Evolutionary conservation across 2,113 vertebrate genomes (phyloP).

Genomic region (Glareola pratincola): DNA sequence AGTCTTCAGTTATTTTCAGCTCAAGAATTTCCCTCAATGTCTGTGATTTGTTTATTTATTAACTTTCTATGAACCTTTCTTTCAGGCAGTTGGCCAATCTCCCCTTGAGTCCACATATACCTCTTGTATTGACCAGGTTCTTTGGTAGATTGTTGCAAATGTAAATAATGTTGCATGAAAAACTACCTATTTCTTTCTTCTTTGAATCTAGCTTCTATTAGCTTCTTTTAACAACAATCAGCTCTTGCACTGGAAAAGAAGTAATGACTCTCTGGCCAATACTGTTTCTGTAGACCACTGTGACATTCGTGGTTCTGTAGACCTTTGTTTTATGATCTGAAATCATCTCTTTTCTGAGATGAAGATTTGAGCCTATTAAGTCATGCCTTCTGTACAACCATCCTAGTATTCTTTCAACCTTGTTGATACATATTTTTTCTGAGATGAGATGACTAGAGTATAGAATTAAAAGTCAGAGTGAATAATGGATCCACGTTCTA

Average conservation of each 20-base stretch:
- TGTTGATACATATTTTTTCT: neutral
- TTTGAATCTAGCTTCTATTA: neutral
- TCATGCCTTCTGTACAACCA: neutral
- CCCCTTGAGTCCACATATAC: neutral
- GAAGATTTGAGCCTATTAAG: neutral
- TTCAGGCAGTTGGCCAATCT: neutral
- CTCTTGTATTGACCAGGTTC: neutral
- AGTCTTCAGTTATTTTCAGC: neutral
- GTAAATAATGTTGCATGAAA: neutral
- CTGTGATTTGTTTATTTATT: neutral
- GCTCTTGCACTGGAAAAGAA: neutral
- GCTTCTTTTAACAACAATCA: neutral
- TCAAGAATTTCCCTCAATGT: neutral
- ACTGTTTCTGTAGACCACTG: neutral
- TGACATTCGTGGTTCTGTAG: neutral
- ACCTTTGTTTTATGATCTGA: neutral
- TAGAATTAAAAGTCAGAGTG: neutral
- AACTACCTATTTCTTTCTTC: neutral
- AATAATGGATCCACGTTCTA: neutral
- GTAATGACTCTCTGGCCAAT: neutral
- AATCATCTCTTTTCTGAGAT: neutral
- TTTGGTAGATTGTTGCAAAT: neutral
- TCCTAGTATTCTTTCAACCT: neutral
- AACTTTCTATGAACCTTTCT: neutral
- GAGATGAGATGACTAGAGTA: neutral